Evolutionary conservation across 2,113 vertebrate species (phyloP), one percentile per base, ranked within the genome.

Genomic region (Cricetomys ansorgei): DNA sequence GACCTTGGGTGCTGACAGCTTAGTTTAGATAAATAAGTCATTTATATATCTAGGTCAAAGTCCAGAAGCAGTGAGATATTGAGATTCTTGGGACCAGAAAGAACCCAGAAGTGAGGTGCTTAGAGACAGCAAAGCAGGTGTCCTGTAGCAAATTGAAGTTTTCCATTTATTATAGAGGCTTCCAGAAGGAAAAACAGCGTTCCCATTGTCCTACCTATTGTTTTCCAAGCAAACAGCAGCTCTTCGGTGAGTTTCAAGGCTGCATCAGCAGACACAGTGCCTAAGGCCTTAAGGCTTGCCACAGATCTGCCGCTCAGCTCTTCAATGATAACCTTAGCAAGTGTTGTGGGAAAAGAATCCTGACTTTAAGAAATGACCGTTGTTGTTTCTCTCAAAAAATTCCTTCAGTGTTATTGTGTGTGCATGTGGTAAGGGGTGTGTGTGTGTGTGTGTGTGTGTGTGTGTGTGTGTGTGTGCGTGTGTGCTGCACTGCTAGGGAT

Each of bases 31-130:
- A 72, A 5, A 76, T 3, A 70, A 3, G 0, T 86, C 91, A 86
- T 91, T 97, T 97, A 76, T 92, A 85, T 19, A 0, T 95, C 59
- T 69, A 79, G 50, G 86, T 92, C 45, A 91, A 92, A 79, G 5
- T 16, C 88, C 79, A 88, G 73, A 69, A 94, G 23, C 80, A 77
- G 23, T 53, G 27, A 69, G 91, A 57, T 9, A 12, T 34, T 94
- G 25, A 93, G 16, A 69, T 64, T 48, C 64, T 72, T 48, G 37
- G 95, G n/a, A 29, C 23, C 87, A 43, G 45, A 27, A 57, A 89
- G 62, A 87, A 94, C 27, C 59, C 79, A 40, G 92, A 53, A 59
- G 1, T 21, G 43, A 37, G 40, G 11, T 67, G 0, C 45, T 83
- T 83, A 57, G 13, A 5, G 5, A 96, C 29, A 34, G 11, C 86